phyloP scores from a whole-genome alignment of 92 coral and sea anemone genomes.

The Montipora capitata region DNA sequence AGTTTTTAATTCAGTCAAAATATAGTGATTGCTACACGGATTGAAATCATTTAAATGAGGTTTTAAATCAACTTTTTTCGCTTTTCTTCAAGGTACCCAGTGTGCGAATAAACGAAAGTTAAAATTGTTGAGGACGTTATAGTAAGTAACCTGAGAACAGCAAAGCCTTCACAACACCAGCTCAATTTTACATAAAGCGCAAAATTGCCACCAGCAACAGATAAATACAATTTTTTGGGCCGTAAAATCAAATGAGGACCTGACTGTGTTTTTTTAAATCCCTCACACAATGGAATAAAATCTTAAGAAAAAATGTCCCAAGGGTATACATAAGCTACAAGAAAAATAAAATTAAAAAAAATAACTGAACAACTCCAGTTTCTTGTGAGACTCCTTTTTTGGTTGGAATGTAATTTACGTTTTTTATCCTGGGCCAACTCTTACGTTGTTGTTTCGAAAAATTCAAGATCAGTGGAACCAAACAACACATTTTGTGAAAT shows the following conservation, averaged over 20 bases:
- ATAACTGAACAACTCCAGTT: too few species aligned
- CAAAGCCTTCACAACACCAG: not conserved
- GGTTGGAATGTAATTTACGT: not conserved
- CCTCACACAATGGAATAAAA: not conserved
- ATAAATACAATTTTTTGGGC: constrained; percentile 40
- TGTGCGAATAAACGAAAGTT: not conserved
- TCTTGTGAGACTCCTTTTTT: not conserved
- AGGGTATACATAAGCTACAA: too few species aligned
- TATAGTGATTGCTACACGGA: constrained; percentile 28
- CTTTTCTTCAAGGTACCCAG: not conserved
- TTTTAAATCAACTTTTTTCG: not conserved
- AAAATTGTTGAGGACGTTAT: not conserved
- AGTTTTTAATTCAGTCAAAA: constrained; percentile 35
- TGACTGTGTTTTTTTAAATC: not conserved
- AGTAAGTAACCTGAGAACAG: not conserved
- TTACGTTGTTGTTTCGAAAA: not conserved
- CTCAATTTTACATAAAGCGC: not conserved
- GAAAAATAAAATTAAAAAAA: too few species aligned
- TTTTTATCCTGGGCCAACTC: not conserved
- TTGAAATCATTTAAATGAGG: not conserved
- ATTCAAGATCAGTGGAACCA: constrained; percentile 19
- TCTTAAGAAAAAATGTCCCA: too few species aligned
- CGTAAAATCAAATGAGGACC: constrained; percentile 31
- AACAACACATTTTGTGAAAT: not conserved
- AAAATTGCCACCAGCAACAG: constrained; percentile 28